Base-by-base conservation (phyloP, 2,113 vertebrate genomes). In the Mesoclemmys tuberculata region DNA sequence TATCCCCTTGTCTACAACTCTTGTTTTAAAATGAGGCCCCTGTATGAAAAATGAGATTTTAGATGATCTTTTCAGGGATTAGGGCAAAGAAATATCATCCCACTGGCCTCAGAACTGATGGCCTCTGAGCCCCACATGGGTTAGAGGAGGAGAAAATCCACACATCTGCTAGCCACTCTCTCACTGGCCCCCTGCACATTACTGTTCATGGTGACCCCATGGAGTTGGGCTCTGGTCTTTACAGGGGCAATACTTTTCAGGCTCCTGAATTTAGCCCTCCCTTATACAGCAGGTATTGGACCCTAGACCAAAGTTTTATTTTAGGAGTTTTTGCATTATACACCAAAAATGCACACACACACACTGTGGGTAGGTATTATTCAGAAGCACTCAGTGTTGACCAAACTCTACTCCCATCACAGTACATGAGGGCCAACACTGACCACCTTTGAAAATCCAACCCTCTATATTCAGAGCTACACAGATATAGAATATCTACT, bases 1-100 rank as follows among this genome's bases (percentile, higher is more conserved):
- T 87, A 88, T 87, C 79, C 91, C 92, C 78, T 88, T 78, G 61
- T 80, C 71, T 88, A 74, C 55, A 91, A 92, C 14, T 1, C 87
- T 94, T 93, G 82, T 91, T 97, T 95, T 91, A 96, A 89, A 95
- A 94, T 93, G 85, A 98, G 96, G 77, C n/a, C 89, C 93, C 91
- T 18, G 90, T 83, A 92, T 68, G 80, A 93, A 97, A 95, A 96
- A 79, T 35, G 93, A 96, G 90, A 92, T 86, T 92, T 97, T 92
- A 68, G 86, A 80, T 89, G 84, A 71, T 80, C 77, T 44, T 80
- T 61, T 87, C 55, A 80, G 48, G 0, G 0, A n/a, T 48, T 81
- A 82, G 81, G 92, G 55, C 78, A 82, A 58, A 1, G 27, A 51
- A 84, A 49, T 71, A n/a, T 38, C 85, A 84, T 77, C 38, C 80